phyloP scores from a whole-genome alignment of 2,888 invertebrate species.

The Heliconius sara region DNA sequence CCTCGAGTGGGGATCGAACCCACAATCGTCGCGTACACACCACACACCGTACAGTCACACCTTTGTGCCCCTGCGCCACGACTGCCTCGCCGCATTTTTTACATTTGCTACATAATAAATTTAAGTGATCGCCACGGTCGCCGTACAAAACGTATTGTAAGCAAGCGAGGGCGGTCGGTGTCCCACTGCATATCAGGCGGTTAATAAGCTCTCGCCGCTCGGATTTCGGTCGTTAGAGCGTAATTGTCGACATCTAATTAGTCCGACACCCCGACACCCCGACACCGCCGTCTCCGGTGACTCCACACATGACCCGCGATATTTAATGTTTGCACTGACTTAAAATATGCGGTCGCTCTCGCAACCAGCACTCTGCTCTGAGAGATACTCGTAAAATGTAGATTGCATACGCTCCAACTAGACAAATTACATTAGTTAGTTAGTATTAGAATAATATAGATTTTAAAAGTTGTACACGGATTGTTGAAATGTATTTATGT shows the following conservation, averaged over 20 bases:
- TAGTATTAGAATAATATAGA: background rate
- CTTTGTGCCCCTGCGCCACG: too few relatives aligned
- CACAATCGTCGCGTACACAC: too few relatives aligned
- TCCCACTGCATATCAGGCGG: constrained; percentile 58
- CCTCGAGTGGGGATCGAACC: too few relatives aligned
- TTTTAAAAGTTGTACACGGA: background rate
- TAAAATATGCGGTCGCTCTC: constrained; percentile 43
- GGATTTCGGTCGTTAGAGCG: constrained; percentile 78
- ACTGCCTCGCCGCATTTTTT: too few relatives aligned
- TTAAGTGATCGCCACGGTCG: background rate
- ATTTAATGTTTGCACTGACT: constrained; percentile 51
- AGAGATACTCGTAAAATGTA: background rate
- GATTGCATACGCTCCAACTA: constrained; percentile 3
- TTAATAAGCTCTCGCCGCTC: constrained; percentile 74
- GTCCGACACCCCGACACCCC: constrained; percentile 63
- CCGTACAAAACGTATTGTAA: constrained; percentile 44
- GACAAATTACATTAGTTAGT: background rate
- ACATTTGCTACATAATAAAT: too few relatives aligned
- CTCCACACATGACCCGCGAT: constrained; percentile 77
- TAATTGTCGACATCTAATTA: constrained; percentile 81
- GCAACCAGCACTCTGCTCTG: background rate
- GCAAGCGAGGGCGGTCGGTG: constrained; percentile 48
- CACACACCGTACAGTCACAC: too few relatives aligned
- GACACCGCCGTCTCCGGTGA: constrained; percentile 68
- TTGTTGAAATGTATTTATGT: background rate